phyloP scores from a whole-genome alignment of 2,797 vertebrate species.

The Falco biarmicus region DNA sequence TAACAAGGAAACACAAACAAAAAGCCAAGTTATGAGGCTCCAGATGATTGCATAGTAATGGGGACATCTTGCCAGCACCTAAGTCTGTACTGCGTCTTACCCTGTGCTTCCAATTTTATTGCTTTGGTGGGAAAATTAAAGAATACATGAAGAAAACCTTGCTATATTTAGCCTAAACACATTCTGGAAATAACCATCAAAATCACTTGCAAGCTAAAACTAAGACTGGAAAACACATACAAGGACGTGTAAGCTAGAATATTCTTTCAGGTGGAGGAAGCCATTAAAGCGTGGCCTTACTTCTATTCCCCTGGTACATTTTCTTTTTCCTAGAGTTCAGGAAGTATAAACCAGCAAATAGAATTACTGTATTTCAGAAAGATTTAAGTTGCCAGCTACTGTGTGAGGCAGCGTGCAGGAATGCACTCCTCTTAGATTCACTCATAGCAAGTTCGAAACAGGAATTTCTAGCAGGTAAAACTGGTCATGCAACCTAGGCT shows the following conservation, averaged over 20 bases:
- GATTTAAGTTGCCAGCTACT: not conserved
- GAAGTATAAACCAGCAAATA: not conserved
- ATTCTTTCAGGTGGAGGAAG: not conserved
- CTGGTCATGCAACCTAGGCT: not conserved
- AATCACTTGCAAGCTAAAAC: not conserved
- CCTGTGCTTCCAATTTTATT: not conserved
- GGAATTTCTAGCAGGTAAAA: not conserved
- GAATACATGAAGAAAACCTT: not conserved
- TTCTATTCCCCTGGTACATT: not conserved
- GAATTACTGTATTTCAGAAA: not conserved
- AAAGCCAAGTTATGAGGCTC: not conserved
- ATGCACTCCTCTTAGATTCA: not conserved
- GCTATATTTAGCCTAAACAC: not conserved
- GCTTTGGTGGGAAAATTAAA: not conserved
- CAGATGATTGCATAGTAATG: not conserved
- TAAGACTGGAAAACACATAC: not conserved
- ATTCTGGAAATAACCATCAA: not conserved
- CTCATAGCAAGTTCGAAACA: not conserved
- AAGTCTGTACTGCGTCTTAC: not conserved
- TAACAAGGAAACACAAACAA: not conserved
- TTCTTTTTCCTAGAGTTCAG: not conserved
- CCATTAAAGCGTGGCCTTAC: not conserved
- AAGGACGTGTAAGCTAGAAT: not conserved
- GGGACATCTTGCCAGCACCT: not conserved
- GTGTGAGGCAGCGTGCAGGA: not conserved